phyloP scores from a whole-genome alignment of 2,797 vertebrate genomes.

The Sebastes nivosus region DNA sequence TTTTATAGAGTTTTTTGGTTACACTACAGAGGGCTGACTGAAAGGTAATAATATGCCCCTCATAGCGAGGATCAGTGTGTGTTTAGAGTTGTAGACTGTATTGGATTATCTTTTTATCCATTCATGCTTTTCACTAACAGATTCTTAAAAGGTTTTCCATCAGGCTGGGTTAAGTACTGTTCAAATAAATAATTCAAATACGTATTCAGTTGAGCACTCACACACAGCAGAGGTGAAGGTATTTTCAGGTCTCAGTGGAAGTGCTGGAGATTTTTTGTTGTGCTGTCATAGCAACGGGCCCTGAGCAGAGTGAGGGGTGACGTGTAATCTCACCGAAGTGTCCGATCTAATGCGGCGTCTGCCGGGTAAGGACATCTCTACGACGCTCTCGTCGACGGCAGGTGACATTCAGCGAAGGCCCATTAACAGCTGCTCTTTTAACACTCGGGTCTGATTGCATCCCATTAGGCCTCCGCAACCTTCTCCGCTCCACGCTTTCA shows the following conservation, averaged over 20 bases:
- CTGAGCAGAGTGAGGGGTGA: constrained; percentile 1
- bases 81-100: background rate
- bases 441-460: background rate
- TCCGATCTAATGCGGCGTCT: background rate
- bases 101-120: background rate
- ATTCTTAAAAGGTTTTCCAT: constrained; percentile 18
- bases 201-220: background rate
- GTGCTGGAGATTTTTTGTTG: constrained; percentile 12
- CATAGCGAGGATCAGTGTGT: background rate
- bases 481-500: background rate
- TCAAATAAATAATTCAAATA: constrained; percentile 2
- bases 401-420: constrained; percentile 3
- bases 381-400: background rate
- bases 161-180: background rate
- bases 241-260: constrained; percentile 9
- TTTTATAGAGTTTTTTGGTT: background rate
- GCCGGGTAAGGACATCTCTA: background rate
- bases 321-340: background rate
- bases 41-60: background rate
- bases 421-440: background rate
- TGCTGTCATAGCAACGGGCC: constrained; percentile 44
- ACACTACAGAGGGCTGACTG: background rate
- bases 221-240: background rate
- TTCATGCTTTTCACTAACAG: background rate
- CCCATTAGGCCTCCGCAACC: background rate